phyloP scores from a whole-genome alignment of 2,888 invertebrate species.

The Scaptomyza flava region DNA sequence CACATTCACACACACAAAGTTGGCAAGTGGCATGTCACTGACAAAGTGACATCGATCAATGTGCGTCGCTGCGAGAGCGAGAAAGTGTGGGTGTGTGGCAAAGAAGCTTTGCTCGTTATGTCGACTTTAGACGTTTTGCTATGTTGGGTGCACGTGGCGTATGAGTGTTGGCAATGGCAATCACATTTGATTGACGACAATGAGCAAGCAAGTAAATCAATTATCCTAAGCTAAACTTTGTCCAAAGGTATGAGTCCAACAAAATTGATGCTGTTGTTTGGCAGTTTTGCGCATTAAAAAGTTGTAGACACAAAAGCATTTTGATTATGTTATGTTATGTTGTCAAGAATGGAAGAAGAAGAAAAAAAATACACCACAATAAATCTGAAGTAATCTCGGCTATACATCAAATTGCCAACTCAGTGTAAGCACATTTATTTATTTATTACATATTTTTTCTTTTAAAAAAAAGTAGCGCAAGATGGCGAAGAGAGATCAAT shows the following conservation, averaged over 20 bases:
- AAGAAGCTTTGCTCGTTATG: constrained; percentile 42
- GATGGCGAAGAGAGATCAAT: constrained; percentile 67
- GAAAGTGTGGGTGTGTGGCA: too few species aligned
- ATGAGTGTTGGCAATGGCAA: constrained; percentile 63
- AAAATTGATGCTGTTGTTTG: constrained; percentile 63
- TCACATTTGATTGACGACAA: constrained; percentile 78
- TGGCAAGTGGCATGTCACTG: constrained; percentile 41
- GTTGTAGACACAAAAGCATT: constrained; percentile 59
- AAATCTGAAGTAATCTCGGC: constrained; percentile 53
- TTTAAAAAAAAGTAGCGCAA: not conserved
- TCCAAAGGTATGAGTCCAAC: constrained; percentile 37
- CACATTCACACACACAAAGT: not conserved
- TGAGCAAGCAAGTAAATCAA: constrained; percentile 73
- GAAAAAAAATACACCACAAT: constrained; percentile 35
- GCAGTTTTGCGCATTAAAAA: constrained; percentile 69
- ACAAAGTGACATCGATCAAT: constrained; percentile 76
- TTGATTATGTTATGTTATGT: constrained; percentile 45
- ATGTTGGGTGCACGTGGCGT: constrained; percentile 65
- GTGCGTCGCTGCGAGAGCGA: constrained; percentile 19
- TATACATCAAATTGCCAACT: constrained; percentile 67
- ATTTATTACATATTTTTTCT: constrained; percentile 8
- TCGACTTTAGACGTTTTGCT: constrained; percentile 28
- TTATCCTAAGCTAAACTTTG: constrained; percentile 60
- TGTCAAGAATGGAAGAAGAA: constrained; percentile 23
- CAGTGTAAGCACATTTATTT: constrained; percentile 64